These are phyloP conservation scores for Ips nitidus DNA, from an alignment of 1,140 invertebrate species.

Conservation along the genomic window DNA sequence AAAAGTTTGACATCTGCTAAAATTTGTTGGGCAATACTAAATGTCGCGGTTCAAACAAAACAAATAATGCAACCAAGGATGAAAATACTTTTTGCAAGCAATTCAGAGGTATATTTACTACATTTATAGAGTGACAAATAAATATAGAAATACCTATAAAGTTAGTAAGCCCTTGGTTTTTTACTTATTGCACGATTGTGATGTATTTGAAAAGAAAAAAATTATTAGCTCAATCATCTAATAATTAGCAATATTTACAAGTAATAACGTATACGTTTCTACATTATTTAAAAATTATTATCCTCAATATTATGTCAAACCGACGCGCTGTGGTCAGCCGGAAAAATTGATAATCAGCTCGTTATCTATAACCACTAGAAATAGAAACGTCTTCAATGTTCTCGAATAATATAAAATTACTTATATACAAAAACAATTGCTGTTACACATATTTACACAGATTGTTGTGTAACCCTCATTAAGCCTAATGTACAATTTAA, in stretches of 20 bases:
- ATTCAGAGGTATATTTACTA: no score
- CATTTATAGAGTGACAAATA: no score
- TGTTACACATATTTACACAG: constrained; percentile 34
- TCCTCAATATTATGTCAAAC: neutral
- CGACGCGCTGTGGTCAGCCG: neutral
- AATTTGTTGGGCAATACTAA: no score
- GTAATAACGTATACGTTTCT: neutral
- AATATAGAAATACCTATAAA: no score
- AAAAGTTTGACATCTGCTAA: no score
- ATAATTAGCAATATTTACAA: neutral
- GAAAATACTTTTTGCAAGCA: no score
- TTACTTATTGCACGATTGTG: constrained; percentile 1
- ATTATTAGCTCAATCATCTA: no score
- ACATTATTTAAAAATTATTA: neutral
- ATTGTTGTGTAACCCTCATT: constrained; percentile 26
- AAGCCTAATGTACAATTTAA: neutral
- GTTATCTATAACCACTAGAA: neutral
- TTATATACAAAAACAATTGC: constrained; percentile 51
- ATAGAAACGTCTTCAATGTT: neutral
- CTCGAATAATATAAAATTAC: constrained; percentile 50
- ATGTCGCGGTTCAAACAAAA: no score
- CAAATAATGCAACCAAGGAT: no score
- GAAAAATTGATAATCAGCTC: neutral
- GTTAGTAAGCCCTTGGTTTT: neutral
- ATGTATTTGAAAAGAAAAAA: neutral